Evolutionary conservation across 2,797 vertebrate species (phyloP), one percentile per base, ranked within the genome.

Genomic region (Parauchenoglanis ngamensis): DNA sequence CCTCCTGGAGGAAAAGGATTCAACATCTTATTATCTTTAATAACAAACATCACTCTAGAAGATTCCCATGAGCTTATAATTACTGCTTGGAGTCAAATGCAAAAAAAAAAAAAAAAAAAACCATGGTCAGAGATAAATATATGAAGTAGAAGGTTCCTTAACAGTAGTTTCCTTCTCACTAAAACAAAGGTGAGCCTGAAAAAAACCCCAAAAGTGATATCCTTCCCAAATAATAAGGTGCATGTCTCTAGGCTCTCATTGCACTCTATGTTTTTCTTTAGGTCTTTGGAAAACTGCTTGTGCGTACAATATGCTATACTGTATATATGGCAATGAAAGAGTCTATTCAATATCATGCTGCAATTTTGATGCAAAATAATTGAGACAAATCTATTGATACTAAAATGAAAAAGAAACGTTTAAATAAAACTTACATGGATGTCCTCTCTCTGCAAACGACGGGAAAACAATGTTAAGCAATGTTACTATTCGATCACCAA

Each of bases 391-490:
- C 3, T 4, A 23, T 12, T 56, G 11, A 25, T 23, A 25, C 13
- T 35, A 4, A 35, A 57, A 78, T 35, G 19, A 21, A 31, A 40
- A 57, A 84, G 44, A 56, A 63, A 65, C 44, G 67, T 7, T 73
- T 65, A 56, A 85, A 72, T 90, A 90, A 67, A 91, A 96, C 96
- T 96, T 96, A 96, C 96, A 96, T 96, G 96, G 96, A 91, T 96
- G 96, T 96, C 96, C 96, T 95, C 96, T 95, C 90, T 96, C 96
- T 96, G 95, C 91, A 94, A 91, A 90, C 91, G 88, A 92, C 91
- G 91, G 91, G 91, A 90, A 91, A 90, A 92, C 92, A 91, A 94
- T 5, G 31, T 92, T 92, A 92, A 92, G 83, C 84, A 61, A 65
- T 87, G 90, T 92, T 95, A 95, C 94, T 91, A 94, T 88, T 76